Evolutionary conservation across 2,888 invertebrate species (phyloP).

Genomic region (Melikaiella ostensackeni): DNA sequence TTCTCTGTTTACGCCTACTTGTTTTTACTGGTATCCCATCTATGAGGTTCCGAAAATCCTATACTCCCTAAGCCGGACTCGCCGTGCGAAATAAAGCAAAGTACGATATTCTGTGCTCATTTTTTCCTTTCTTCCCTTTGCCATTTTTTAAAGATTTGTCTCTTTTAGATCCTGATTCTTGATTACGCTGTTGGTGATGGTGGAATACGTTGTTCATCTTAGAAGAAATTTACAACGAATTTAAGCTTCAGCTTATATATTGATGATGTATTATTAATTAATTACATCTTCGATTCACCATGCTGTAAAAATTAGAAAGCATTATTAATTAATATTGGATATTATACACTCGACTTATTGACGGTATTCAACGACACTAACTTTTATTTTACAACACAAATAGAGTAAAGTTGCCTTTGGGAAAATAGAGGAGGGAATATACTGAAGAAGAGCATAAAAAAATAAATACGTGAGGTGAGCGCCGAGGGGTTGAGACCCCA

Average conservation of each 20-base stretch:
- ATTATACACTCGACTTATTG: not conserved
- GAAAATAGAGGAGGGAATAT: not conserved
- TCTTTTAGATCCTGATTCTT: not conserved
- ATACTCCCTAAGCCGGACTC: slow-evolving; percentile 40
- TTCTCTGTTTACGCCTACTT: slow-evolving; percentile 68
- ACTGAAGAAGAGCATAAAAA: not conserved
- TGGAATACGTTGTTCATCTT: no score
- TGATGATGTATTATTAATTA: no score
- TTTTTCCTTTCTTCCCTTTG: slow-evolving; percentile 41
- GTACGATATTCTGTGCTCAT: slow-evolving; percentile 26
- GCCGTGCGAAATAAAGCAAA: not conserved
- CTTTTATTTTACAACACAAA: not conserved
- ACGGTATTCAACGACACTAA: not conserved
- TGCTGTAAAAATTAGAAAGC: no score
- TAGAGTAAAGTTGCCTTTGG: not conserved
- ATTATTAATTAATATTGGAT: no score
- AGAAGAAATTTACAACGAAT: no score
- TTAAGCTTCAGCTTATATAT: no score
- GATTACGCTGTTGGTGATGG: not conserved
- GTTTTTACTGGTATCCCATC: slow-evolving; percentile 73
- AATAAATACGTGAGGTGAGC: not conserved
- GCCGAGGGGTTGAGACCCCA: slow-evolving; percentile 3
- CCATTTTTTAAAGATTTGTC: not conserved
- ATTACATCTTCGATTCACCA: no score
- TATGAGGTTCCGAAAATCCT: slow-evolving; percentile 64